A percentile compares a stretch with the other conserved stretches of the same genome.
Conservation (phyloP, 1,140 invertebrate genomes). For the Lucilia cuprina region DNA sequence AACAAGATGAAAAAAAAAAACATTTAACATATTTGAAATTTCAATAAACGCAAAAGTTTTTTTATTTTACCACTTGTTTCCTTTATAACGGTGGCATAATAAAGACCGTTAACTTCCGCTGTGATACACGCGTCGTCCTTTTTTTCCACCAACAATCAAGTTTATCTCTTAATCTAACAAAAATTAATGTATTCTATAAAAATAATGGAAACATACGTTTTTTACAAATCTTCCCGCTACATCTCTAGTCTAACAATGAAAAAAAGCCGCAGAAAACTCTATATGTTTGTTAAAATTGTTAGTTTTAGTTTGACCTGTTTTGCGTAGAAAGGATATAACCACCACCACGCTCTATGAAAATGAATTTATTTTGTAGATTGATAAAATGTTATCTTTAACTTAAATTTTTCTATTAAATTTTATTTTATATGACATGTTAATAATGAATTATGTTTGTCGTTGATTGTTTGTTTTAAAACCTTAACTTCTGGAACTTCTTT, state of each 20-base stretch:
- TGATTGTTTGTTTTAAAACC: background rate
- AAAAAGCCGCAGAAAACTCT: background rate
- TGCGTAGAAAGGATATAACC: background rate
- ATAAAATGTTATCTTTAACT: background rate
- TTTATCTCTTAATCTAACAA: background rate
- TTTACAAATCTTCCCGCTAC: background rate
- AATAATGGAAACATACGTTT: background rate
- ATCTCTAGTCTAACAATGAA: no score
- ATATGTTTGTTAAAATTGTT: background rate
- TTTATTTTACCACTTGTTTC: background rate
- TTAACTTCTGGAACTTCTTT: background rate
- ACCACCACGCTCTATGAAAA: background rate
- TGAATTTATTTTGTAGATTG: background rate
- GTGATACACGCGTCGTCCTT: background rate
- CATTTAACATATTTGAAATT: conserved; percentile 18
- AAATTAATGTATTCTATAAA: background rate
- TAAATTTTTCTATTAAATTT: background rate
- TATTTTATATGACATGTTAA: background rate
- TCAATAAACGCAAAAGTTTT: background rate
- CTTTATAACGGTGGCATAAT: background rate
- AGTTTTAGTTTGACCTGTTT: background rate
- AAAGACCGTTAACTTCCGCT: background rate
- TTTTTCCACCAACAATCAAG: background rate
- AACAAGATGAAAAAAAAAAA: background rate
- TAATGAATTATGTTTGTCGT: background rate